Base-by-base conservation (phyloP, 2,113 vertebrate genomes). In the Malurus melanocephalus region DNA sequence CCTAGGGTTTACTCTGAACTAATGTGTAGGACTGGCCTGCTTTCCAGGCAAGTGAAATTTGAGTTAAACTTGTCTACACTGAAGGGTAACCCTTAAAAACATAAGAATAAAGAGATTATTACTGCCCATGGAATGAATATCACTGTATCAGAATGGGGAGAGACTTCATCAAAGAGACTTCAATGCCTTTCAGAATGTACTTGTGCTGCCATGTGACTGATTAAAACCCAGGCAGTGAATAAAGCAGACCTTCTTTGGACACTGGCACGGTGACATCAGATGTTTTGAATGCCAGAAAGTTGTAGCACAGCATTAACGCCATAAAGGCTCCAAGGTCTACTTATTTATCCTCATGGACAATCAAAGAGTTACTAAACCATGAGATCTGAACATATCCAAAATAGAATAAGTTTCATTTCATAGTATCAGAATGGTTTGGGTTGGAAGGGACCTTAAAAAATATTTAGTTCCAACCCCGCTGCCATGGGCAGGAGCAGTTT, bases 401-500 rank as follows among this genome's bases (percentile, higher is more conserved):
- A 14, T 0, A 77, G 16, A 64, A 84, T 38, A 38, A 69, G 10
- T 59, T 87, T 69, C 1, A 33, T 49, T 68, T 72, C 13, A 38
- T 33, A 32, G 26, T 30, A 71, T 81, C 42, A 26, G 61, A 72
- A 67, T 67, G 8, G 16, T 78, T 87, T 57, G 46, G 1, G 3
- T 77, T 78, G 61, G 48, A 82, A 68, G 10, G 6, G 6, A 59
- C 10, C 10, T 42, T 72, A 49, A 75, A 85, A 13, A 38, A 15
- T 20, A 49, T 7, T 7, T n/a, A 46, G 22, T 60, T 68, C 46
- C 9, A 60, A 10, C 2, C 2, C 3, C 6, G 9, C 46, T 74
- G 15, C 61, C 33, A 19, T 20, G 2, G 16, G 1, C 19, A 52
- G 28, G 26, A 4, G 32, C 14, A 40, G 1, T 0, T 67, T 75